These are phyloP conservation scores for Tridacna gigas DNA, from an alignment of 2,888 invertebrate genomes.

Conservation along the genomic window DNA sequence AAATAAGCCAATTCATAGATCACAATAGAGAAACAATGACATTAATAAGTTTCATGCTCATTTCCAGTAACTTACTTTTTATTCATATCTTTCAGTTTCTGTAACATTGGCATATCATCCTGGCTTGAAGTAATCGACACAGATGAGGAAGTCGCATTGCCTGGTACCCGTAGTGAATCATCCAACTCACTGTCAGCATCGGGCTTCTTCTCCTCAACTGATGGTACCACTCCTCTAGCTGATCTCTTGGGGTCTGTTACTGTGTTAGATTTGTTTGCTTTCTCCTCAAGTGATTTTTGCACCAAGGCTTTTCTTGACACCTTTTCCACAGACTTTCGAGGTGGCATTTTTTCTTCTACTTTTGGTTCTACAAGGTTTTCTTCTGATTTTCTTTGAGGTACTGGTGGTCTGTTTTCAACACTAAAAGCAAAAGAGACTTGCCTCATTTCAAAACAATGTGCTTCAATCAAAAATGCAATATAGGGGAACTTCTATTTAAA, in stretches of 20 bases:
- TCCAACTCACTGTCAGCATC: slow-evolving; percentile 57
- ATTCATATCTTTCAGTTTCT: slow-evolving; percentile 78
- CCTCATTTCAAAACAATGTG: no score
- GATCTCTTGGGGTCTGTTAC: slow-evolving; percentile 32
- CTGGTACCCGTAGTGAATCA: slow-evolving; percentile 45
- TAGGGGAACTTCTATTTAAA: no score
- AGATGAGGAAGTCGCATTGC: slow-evolving; percentile 42
- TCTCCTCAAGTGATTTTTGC: slow-evolving; percentile 56
- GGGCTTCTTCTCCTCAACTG: slow-evolving; percentile 13
- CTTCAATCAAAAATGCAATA: no score
- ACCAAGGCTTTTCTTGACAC: slow-evolving; percentile 36
- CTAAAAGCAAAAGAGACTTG: slow-evolving; percentile 27
- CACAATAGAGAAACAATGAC: no score
- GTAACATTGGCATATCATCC: slow-evolving; percentile 73
- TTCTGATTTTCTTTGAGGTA: slow-evolving; percentile 60
- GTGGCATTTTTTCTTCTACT: slow-evolving; percentile 47
- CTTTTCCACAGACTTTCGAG: slow-evolving; percentile 56
- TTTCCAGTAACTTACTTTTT: slow-evolving; percentile 68
- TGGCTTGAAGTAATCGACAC: slow-evolving; percentile 64
- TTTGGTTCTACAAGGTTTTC: slow-evolving; percentile 57
- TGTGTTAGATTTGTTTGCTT: slow-evolving; percentile 19
- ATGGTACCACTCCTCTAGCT: neutral
- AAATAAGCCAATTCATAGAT: no score
- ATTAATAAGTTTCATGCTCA: no score
- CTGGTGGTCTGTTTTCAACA: slow-evolving; percentile 61